Evolutionary conservation across 2,888 invertebrate species (phyloP), one percentile per base, ranked within the genome.

Genomic region (Pseudococcus viburni): DNA sequence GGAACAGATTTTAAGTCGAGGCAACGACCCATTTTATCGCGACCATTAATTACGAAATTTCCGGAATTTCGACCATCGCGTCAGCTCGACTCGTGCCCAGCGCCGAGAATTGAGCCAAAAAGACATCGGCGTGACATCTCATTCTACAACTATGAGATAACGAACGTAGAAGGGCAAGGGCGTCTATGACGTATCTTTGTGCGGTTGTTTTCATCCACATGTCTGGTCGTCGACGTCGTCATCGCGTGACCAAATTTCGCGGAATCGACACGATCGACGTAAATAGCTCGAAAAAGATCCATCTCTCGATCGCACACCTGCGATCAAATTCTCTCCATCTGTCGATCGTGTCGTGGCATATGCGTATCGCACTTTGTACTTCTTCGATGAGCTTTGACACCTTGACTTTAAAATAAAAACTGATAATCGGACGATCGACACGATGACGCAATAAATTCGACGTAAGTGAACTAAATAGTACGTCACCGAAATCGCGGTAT

Each of bases 171-270:
- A 64, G 64, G 64, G 64, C 64, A 64, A 64, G 22, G 64, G 22
- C 19, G 11, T 8, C 22, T 64, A 1, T 64, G 64, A 64, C 64
- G 64, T 22, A 64, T 64, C 19, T 22, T 7, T 64, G 1, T 19
- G 64, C 64, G 64, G 64, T 64, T 22, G 55, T 55, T 55, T 55
- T n/a, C 55, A 55, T 55, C 51, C 17, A 51, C 12, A 33, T 33
- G 51, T 51, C 46, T 46, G 9, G 51, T 51, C 51, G 17, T 51
- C 55, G 42, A 42, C 42, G 42, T 7, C 42, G 6, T 0, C 42
- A 5, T 42, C 64, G 22, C 64, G 64, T 64, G 64, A 64, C 64
- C 64, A 64, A 64, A 64, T 64, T 64, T 64, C 64, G 22, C 8
- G 19, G 64, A 64, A 64, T 22, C 22, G 9, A 64, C 64, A 9